Conservation (phyloP, 2,113 vertebrate genomes). For the Heloderma charlesbogerti region DNA sequence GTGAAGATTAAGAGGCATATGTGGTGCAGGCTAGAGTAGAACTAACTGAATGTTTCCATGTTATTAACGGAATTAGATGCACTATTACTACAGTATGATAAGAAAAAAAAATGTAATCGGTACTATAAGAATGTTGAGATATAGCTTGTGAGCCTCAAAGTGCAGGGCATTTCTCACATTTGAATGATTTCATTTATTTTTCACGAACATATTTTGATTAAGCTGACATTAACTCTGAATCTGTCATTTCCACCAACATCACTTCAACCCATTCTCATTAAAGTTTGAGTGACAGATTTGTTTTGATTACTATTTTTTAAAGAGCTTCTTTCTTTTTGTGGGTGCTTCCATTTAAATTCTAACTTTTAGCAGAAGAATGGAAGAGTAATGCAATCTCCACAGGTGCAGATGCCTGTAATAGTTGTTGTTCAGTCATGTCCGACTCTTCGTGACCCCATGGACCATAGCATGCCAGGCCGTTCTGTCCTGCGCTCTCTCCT, state of each 20-base stretch:
- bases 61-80: not conserved
- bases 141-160: not conserved
- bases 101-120: not conserved
- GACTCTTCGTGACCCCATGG: no score
- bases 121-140: not conserved
- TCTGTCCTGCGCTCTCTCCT: no score
- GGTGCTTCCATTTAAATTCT: no score
- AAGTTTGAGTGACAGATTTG: not conserved
- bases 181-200: not conserved
- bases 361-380: no score
- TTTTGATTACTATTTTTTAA: no score
- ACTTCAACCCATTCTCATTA: not conserved
- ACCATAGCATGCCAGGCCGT: no score
- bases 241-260: not conserved
- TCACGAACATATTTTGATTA: not conserved
- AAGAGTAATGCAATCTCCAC: no score
- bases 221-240: not conserved
- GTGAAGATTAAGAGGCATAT: not conserved
- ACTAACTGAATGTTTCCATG: not conserved
- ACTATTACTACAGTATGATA: not conserved
- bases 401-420: no score
- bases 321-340: no score
- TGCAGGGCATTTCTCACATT: not conserved
- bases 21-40: not conserved
- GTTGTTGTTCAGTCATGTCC: no score